Conservation (phyloP, 2,113 vertebrate species). For the Micromys minutus region DNA sequence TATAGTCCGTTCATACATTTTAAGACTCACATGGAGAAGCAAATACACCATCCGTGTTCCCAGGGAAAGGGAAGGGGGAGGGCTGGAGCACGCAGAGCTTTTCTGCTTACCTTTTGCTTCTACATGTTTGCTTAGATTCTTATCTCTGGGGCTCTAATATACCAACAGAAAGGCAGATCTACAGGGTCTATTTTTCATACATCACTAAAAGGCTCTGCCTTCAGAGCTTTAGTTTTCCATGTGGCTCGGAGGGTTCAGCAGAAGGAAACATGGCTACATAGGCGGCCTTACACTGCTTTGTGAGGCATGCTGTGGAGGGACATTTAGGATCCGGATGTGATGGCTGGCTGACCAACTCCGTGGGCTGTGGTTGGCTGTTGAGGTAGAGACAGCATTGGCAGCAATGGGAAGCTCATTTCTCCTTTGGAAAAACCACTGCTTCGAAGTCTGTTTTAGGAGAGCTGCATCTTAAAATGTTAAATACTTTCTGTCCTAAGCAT, state of each 20-base stretch:
- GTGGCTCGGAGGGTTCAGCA: background rate
- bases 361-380: background rate
- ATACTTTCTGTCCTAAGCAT: background rate
- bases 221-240: background rate
- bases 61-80: too few species aligned
- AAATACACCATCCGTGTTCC: background rate
- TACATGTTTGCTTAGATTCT: background rate
- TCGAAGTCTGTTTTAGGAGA: conserved; percentile 3
- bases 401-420: background rate
- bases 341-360: background rate
- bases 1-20: background rate
- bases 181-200: background rate
- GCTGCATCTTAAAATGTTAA: background rate
- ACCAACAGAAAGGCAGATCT: background rate
- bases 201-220: background rate
- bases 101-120: background rate
- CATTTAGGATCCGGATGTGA: background rate
- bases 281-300: background rate
- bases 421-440: background rate
- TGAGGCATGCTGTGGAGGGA: background rate
- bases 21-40: background rate
- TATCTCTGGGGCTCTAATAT: background rate
- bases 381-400: background rate
- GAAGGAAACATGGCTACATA: background rate
- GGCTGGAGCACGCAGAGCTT: background rate